phyloP scores from a whole-genome alignment of 2,888 invertebrate species.

The Hydraecia micacea region DNA sequence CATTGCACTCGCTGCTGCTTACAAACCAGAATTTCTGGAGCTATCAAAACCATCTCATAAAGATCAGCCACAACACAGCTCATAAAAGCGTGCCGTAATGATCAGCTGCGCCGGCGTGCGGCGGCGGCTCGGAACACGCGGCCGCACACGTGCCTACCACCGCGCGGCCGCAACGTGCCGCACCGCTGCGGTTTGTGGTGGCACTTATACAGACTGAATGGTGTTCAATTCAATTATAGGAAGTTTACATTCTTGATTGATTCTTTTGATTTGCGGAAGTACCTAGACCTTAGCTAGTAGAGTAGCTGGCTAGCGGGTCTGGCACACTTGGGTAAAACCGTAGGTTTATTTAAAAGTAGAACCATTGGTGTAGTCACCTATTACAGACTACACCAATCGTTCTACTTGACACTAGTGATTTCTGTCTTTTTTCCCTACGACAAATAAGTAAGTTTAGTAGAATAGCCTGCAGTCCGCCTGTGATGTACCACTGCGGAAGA shows the following conservation, averaged over 20 bases:
- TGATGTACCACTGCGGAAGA: no score
- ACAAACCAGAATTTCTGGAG: not conserved
- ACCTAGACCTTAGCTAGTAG: not conserved
- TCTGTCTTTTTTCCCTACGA: no score
- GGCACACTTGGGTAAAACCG: not conserved
- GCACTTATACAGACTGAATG: not conserved
- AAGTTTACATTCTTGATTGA: slow-evolving; percentile 2
- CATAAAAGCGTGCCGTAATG: not conserved
- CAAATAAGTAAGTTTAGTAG: no score
- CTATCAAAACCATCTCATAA: not conserved
- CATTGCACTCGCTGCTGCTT: not conserved
- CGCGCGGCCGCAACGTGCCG: slow-evolving; percentile 29
- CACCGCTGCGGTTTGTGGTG: slow-evolving; percentile 33
- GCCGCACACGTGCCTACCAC: slow-evolving; percentile 23
- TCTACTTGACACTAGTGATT: not conserved
- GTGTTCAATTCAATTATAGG: slow-evolving; percentile 30
- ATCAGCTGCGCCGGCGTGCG: not conserved
- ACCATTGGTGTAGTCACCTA: no score
- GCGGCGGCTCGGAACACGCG: slow-evolving; percentile 3
- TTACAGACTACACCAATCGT: no score
- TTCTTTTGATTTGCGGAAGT: not conserved
- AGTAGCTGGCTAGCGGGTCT: not conserved
- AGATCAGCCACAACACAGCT: not conserved
- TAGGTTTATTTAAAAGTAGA: not conserved
- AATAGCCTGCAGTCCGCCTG: no score